These are phyloP conservation scores for Synaphobranchus kaupii DNA, from an alignment of 2,797 vertebrate species.

Conservation along the genomic window DNA sequence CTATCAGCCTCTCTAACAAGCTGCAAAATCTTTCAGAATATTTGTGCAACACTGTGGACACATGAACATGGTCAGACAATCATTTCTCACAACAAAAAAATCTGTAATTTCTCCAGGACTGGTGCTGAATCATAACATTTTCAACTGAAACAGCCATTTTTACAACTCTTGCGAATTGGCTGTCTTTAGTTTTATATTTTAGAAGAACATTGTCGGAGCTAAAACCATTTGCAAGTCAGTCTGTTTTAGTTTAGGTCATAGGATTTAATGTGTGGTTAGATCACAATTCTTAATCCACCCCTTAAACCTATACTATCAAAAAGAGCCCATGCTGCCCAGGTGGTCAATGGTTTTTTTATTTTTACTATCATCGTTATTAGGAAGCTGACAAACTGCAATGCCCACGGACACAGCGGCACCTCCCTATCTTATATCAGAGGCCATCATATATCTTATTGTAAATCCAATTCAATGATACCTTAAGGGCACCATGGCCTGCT, in stretches of 20 bases:
- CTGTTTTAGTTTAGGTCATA: background rate
- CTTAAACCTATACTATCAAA: background rate
- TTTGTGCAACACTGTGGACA: background rate
- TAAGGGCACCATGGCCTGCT: background rate
- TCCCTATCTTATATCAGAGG: background rate
- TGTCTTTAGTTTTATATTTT: too few relatives aligned
- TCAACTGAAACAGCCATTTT: background rate
- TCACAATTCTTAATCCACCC: background rate
- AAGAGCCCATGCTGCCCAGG: background rate
- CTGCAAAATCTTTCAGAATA: background rate
- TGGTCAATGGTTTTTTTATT: background rate
- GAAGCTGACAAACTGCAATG: background rate
- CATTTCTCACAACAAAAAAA: background rate
- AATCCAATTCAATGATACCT: background rate
- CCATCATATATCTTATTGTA: background rate
- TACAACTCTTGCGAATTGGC: background rate
- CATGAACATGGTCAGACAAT: background rate
- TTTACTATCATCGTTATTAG: background rate
- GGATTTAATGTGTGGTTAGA: background rate
- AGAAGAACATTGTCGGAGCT: constrained; percentile 19
- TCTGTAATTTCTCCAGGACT: background rate
- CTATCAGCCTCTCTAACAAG: too few relatives aligned
- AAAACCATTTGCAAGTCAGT: background rate
- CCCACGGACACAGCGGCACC: background rate
- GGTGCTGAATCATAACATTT: too few relatives aligned